Percentiles rank a stretch among this genome's conserved stretches.
Conservation (phyloP, 1,140 invertebrate genomes). For the Lepidurus apus region DNA sequence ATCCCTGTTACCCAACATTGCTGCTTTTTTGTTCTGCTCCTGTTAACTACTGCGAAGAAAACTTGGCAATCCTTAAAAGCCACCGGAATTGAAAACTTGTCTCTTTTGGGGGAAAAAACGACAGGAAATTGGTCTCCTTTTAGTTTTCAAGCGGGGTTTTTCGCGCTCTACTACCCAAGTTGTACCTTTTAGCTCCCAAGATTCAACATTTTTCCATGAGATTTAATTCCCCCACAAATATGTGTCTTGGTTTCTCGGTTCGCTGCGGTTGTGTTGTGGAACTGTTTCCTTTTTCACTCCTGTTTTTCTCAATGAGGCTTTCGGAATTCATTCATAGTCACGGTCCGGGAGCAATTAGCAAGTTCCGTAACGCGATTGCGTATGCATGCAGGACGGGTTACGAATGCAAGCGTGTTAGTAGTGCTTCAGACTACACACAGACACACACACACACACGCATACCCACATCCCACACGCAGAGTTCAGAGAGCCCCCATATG, state of each 20-base stretch:
- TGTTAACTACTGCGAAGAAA: no score
- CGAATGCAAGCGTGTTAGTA: background rate
- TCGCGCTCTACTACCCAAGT: background rate
- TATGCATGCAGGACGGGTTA: constrained; percentile 21
- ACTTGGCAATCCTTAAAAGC: no score
- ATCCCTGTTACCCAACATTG: no score
- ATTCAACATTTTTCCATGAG: background rate
- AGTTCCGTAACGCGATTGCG: constrained; percentile 9
- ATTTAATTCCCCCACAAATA: background rate
- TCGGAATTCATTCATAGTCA: constrained; percentile 19
- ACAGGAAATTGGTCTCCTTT: no score
- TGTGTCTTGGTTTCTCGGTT: no score
- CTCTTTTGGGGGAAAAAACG: no score
- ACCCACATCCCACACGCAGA: background rate
- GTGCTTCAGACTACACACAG: background rate
- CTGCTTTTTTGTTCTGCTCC: no score
- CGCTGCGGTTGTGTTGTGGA: background rate
- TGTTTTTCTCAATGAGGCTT: constrained; percentile 18
- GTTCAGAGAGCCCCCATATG: constrained; percentile 1
- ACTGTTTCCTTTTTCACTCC: background rate
- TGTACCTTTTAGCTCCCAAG: background rate
- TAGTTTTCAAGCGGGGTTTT: no score
- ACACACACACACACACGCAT: background rate
- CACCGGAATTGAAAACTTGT: no score
- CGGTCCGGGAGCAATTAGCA: constrained; percentile 2